A percentile compares a stretch with the other conserved stretches of the same genome.
These are phyloP conservation scores for Brachypteracias leptosomus DNA, from an alignment of 2,113 vertebrate species.

Conservation along the genomic window DNA sequence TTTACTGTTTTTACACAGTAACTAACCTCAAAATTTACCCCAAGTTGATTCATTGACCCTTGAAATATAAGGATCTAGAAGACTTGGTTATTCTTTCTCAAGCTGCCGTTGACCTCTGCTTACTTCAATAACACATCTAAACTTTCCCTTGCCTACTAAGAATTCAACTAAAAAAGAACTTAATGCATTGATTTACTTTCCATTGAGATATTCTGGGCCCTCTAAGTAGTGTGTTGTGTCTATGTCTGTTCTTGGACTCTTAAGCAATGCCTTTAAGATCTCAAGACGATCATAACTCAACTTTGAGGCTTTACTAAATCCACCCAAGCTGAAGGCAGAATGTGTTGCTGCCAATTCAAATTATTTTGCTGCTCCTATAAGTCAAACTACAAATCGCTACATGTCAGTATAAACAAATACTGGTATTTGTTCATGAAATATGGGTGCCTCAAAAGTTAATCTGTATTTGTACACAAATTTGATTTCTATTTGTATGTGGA, in stretches of 20 bases:
- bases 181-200: neutral
- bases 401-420: neutral
- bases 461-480: neutral
- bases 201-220: neutral
- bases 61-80: neutral
- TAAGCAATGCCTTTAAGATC: neutral
- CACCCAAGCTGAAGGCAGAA: neutral
- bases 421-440: conserved; percentile 21
- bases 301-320: neutral
- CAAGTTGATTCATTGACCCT: neutral
- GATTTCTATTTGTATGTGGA: conserved; percentile 25
- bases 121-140: neutral
- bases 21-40: neutral
- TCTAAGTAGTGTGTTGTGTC: neutral
- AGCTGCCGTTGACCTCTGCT: neutral
- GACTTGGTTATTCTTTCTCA: neutral
- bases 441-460: conserved; percentile 1
- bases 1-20: neutral
- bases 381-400: neutral
- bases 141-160: neutral
- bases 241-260: neutral
- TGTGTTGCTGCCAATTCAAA: neutral
- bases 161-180: neutral
- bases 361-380: neutral
- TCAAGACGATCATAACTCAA: neutral